Evolutionary conservation across 2,888 invertebrate species (phyloP), one percentile per base, ranked within the genome.

Genomic region (Xanthorhoe designata): DNA sequence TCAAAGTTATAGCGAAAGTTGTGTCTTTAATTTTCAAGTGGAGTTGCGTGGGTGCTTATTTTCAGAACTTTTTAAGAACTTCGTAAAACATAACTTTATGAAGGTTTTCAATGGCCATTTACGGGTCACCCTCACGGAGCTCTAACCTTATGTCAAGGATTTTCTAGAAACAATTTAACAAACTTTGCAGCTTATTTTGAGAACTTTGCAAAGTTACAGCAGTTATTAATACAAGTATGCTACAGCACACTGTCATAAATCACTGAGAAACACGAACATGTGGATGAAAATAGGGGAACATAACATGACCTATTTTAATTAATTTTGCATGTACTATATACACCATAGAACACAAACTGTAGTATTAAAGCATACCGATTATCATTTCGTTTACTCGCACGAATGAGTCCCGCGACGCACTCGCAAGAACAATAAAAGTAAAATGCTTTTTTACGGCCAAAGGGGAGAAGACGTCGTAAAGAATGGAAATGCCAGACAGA

Each of bases 401-500:
- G 61, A 57, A 68, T 61, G 64, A 68, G 64, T 68, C 54, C 64
- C 64, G 47, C 63, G 32, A 52, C 66, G 63, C 55, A 55, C 59
- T 67, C 51, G 53, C 17, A 67, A 54, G 32, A 64, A 68, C 66
- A 72, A 73, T 73, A 73, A 72, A 72, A 71, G 65, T 56, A 69
- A 70, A 74, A 74, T 66, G 69, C 60, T 73, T 71, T 74, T 70
- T 74, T 73, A 70, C 60, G 61, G 68, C 66, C 64, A 15, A 38
- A 62, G 66, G 69, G 72, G 68, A 68, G 66, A 68, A 64, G 69
- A 64, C 64, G 64, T 72, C 74, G 70, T 73, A 73, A 74, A 73
- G 69, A 74, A 71, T 67, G 70, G 68, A 72, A 71, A 72, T 74
- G 72, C 74, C 73, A 66, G 69, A 64, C 66, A 47, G 58, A 63